Evolutionary conservation across 2,888 invertebrate species (phyloP).

Genomic region (Junonia oenone): DNA sequence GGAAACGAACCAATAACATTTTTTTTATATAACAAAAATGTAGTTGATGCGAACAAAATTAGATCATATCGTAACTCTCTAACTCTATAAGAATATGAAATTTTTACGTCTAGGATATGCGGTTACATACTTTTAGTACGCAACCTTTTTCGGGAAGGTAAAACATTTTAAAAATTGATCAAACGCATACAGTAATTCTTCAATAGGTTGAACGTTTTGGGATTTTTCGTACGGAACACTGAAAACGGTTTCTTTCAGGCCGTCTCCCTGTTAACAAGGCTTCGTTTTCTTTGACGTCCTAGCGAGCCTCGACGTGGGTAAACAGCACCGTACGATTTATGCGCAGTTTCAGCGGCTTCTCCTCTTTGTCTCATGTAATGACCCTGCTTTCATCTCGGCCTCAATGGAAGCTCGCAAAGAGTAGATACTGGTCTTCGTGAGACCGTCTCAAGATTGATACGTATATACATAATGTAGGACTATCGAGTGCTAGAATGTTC

Average conservation of each 20-base stretch:
- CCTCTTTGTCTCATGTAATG: constrained; percentile 78
- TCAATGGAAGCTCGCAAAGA: constrained; percentile 67
- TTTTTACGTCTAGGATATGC: not conserved
- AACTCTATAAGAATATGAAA: not conserved
- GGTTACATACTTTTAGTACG: too few relatives aligned
- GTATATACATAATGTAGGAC: constrained; percentile 1
- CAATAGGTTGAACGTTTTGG: constrained; percentile 5
- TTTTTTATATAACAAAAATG: not conserved
- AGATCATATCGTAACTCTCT: constrained; percentile 14
- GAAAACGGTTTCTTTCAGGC: constrained; percentile 56
- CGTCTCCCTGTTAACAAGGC: constrained; percentile 53
- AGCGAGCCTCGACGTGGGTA: constrained; percentile 64
- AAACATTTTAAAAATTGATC: not conserved
- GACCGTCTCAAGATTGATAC: constrained; percentile 38
- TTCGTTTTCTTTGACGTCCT: constrained; percentile 69
- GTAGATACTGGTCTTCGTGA: constrained; percentile 51
- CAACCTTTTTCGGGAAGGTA: not conserved
- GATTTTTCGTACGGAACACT: constrained; percentile 19
- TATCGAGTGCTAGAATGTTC: not conserved
- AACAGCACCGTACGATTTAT: constrained; percentile 73
- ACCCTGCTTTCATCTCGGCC: constrained; percentile 72
- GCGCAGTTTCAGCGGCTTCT: constrained; percentile 71
- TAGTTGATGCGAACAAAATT: not conserved
- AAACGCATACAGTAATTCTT: not conserved
- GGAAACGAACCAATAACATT: too few relatives aligned